These are phyloP conservation scores for Geodia barretti DNA, from an alignment of 37 sponge, comb jelly and placozoan genomes.

Conservation along the genomic window DNA sequence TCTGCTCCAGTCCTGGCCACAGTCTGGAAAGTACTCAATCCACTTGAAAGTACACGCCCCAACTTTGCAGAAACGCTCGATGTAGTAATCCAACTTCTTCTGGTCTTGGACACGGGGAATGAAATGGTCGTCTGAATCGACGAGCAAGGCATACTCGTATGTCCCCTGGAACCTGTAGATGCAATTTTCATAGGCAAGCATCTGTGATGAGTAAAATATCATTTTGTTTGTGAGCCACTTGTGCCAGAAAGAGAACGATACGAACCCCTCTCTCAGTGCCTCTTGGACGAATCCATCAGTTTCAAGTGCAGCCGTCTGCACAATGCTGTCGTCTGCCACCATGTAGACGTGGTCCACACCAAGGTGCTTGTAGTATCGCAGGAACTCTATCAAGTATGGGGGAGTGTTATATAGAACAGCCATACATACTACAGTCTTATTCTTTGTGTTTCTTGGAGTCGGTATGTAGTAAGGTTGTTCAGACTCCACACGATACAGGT, in stretches of 20 bases:
- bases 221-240: not conserved
- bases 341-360: slow-evolving; percentile 16
- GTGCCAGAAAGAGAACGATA: slow-evolving; percentile 1
- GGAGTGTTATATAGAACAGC: slow-evolving; percentile 6
- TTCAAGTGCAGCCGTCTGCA: not conserved
- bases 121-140: slow-evolving; percentile 18
- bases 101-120: not conserved
- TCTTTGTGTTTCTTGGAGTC: too few relatives aligned
- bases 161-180: not conserved
- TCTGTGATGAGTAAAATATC: slow-evolving; percentile 13
- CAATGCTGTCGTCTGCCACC: slow-evolving; percentile 3
- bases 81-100: not conserved
- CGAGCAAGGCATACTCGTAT: slow-evolving; percentile 5
- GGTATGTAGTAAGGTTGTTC: slow-evolving; percentile 4
- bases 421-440: slow-evolving; percentile 8
- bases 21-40: slow-evolving; percentile 19
- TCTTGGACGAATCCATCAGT: not conserved
- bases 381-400: slow-evolving; percentile 1
- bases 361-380: slow-evolving; percentile 9
- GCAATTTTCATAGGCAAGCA: slow-evolving; percentile 17
- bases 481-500: not conserved
- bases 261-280: not conserved
- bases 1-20: not conserved
- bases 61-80: slow-evolving; percentile 4
- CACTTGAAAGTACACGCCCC: slow-evolving; percentile 16